Percentiles rank a stretch among this genome's conserved stretches.
Evolutionary conservation across 1,140 invertebrate species (phyloP).

Genomic region (Hyles euphorbiae): DNA sequence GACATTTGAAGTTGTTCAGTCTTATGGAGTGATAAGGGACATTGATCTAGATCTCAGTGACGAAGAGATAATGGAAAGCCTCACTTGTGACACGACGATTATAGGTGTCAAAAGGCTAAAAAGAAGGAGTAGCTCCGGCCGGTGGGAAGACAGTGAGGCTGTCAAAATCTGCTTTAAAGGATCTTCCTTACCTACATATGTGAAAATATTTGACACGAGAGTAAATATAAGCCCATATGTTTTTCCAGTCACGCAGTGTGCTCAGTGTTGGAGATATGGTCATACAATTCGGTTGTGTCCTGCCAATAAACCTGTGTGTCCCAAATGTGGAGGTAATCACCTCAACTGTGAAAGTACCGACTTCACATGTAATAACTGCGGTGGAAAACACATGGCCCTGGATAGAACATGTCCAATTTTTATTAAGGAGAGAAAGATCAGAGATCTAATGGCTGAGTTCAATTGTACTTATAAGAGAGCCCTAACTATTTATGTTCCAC

Average conservation of each 20-base stretch:
- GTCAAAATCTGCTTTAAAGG: no score
- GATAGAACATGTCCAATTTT: constrained; percentile 23
- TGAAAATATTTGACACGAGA: no score
- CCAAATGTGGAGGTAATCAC: constrained; percentile 28
- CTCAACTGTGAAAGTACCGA: constrained; percentile 25
- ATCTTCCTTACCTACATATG: no score
- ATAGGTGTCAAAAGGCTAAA: no score
- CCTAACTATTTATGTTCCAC: constrained; percentile 6
- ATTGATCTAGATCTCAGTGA: no score
- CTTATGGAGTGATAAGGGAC: no score
- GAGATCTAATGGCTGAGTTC: constrained; percentile 20
- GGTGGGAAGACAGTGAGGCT: no score
- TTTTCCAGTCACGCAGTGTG: constrained; percentile 11
- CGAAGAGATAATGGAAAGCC: no score
- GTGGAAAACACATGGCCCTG: constrained; percentile 22
- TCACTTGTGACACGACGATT: no score
- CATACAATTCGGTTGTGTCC: constrained; percentile 16
- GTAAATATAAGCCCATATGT: no score
- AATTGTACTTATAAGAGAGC: constrained; percentile 23
- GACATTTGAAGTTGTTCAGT: no score
- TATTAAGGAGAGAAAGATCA: constrained; percentile 24
- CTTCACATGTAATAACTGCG: constrained; percentile 27
- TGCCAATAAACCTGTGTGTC: constrained; percentile 23
- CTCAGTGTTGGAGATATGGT: constrained; percentile 20
- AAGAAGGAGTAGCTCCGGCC: no score